Conservation (phyloP, 2,888 invertebrate genomes). For the Orchestes rusci region DNA sequence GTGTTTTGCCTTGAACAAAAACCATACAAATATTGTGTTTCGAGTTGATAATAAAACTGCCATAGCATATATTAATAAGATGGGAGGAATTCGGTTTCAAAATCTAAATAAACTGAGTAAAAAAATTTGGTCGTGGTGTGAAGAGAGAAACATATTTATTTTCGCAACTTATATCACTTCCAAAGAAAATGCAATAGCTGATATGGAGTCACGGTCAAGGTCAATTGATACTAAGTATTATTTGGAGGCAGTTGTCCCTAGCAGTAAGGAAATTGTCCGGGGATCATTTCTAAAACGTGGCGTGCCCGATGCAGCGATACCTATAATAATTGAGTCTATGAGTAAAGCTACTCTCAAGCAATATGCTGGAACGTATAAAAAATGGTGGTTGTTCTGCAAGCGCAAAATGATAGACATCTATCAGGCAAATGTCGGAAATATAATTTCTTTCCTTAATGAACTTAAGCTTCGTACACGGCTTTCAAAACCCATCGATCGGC, state of each 20-base stretch:
- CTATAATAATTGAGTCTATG: neutral
- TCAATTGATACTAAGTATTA: neutral
- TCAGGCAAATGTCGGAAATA: neutral
- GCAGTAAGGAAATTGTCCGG: slow-evolving; percentile 11
- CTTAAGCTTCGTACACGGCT: neutral
- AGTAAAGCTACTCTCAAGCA: neutral
- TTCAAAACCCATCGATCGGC: neutral
- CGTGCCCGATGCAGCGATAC: neutral
- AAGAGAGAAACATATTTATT: neutral
- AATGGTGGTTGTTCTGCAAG: neutral
- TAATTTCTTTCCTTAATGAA: neutral
- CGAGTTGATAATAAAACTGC: neutral
- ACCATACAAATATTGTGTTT: neutral
- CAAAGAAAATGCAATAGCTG: neutral
- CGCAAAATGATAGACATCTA: neutral
- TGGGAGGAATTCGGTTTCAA: neutral
- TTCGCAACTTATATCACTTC: neutral
- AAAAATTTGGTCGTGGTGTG: neutral
- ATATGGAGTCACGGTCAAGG: neutral
- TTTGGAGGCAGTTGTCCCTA: slow-evolving; percentile 6
- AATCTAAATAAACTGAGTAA: neutral
- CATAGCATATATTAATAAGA: neutral
- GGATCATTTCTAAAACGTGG: slow-evolving; percentile 1
- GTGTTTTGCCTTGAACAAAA: neutral
- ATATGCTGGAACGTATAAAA: neutral